Evolutionary conservation across 2,113 vertebrate genomes (phyloP).

Genomic region (Mobula birostris): DNA sequence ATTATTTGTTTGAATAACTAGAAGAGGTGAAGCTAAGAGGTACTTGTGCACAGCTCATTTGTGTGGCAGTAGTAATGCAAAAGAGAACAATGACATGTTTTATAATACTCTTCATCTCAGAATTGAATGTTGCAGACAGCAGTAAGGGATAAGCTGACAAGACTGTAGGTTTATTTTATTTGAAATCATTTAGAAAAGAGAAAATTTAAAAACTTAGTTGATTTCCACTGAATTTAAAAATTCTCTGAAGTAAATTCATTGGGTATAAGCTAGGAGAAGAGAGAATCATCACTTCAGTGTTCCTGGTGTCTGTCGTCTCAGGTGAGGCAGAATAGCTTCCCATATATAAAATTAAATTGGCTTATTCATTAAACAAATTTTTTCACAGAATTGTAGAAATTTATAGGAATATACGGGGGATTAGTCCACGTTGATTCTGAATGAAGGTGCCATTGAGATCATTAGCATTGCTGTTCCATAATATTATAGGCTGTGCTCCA

Average conservation of each 20-base stretch:
- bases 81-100: background rate
- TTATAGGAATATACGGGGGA: too few species aligned
- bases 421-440: too few species aligned
- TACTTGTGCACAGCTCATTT: background rate
- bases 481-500: too few species aligned
- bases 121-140: background rate
- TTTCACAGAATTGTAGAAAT: too few species aligned
- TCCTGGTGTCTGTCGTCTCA: background rate
- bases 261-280: background rate
- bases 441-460: too few species aligned
- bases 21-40: background rate
- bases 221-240: background rate
- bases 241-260: background rate
- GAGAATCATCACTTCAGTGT: background rate
- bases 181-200: background rate
- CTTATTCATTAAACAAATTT: too few species aligned
- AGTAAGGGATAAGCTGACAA: background rate
- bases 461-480: too few species aligned
- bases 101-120: background rate
- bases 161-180: background rate
- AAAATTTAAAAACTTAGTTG: background rate
- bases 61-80: background rate
- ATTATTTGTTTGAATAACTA: too few species aligned
- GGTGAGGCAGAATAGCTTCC: background rate
- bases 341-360: background rate